phyloP scores from a whole-genome alignment of 2,888 invertebrate species.

The Tinea trinotella region DNA sequence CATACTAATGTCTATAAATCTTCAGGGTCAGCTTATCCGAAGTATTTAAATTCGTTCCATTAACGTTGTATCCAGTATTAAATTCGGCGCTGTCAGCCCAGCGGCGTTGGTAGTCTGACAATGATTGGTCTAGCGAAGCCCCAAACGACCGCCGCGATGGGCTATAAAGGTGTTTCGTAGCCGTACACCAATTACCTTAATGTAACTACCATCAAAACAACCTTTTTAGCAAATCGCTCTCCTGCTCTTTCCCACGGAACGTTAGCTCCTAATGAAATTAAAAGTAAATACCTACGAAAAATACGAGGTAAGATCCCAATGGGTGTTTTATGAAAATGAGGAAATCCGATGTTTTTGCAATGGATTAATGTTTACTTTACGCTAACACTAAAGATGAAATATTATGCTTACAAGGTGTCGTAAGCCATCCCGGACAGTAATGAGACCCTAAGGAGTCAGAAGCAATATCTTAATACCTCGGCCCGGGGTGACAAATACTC shows the following conservation, averaged over 20 bases:
- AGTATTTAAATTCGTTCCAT: constrained; percentile 55
- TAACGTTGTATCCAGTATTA: constrained; percentile 53
- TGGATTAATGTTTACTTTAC: constrained; percentile 29
- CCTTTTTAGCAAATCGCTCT: constrained; percentile 57
- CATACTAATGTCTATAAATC: constrained; percentile 41
- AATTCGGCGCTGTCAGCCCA: constrained; percentile 34
- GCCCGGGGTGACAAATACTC: constrained; percentile 63
- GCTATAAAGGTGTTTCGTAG: constrained; percentile 62
- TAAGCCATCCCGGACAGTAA: constrained; percentile 50
- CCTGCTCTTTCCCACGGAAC: constrained; percentile 46
- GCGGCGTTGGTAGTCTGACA: constrained; percentile 47
- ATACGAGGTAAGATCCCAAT: constrained; percentile 29
- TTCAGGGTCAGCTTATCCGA: constrained; percentile 49
- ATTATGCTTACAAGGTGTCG: constrained; percentile 44
- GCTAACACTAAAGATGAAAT: constrained; percentile 48
- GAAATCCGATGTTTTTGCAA: constrained; percentile 32
- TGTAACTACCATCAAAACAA: constrained; percentile 63
- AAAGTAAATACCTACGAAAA: constrained; percentile 40
- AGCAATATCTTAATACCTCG: constrained; percentile 69
- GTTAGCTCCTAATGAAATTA: constrained; percentile 56
- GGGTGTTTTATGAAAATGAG: constrained; percentile 46
- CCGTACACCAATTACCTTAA: constrained; percentile 66
- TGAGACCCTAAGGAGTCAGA: constrained; percentile 65
- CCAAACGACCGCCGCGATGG: constrained; percentile 54
- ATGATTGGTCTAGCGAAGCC: constrained; percentile 54